Conservation (phyloP, 2,113 vertebrate genomes). For the Crotalus viridis region DNA sequence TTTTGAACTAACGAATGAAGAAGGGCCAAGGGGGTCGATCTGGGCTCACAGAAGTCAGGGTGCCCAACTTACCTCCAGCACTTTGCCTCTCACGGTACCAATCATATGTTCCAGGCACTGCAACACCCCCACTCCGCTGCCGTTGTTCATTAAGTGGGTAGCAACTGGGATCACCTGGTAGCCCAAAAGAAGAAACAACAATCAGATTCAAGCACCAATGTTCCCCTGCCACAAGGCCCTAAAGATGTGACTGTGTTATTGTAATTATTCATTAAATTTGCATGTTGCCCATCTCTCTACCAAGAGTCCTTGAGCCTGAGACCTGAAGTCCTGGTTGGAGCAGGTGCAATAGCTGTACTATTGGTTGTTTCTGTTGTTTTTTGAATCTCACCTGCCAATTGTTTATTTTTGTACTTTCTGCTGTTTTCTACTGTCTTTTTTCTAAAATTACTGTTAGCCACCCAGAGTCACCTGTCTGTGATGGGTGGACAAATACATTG, state of each 20-base stretch:
- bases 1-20: background rate
- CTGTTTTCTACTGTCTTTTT: background rate
- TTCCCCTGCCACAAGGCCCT: background rate
- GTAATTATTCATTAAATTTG: background rate
- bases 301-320: background rate
- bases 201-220: background rate
- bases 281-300: background rate
- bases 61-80: constrained; percentile 81
- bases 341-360: background rate
- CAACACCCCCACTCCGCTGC: constrained; percentile 84
- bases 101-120: constrained; percentile 97
- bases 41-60: background rate
- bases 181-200: background rate
- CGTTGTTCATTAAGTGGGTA: constrained; percentile 82
- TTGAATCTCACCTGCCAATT: background rate
- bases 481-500: background rate
- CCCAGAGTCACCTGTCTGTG: background rate
- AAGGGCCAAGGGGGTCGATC: too few relatives aligned
- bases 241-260: background rate
- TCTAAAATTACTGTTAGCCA: background rate
- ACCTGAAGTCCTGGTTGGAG: background rate
- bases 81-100: constrained; percentile 85
- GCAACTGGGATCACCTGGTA: constrained; percentile 88
- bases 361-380: background rate
- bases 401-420: background rate